Percentiles rank a stretch among this genome's conserved stretches.
phyloP scores from a whole-genome alignment of 1,140 invertebrate genomes.

The Leptinotarsa undecemlineata region DNA sequence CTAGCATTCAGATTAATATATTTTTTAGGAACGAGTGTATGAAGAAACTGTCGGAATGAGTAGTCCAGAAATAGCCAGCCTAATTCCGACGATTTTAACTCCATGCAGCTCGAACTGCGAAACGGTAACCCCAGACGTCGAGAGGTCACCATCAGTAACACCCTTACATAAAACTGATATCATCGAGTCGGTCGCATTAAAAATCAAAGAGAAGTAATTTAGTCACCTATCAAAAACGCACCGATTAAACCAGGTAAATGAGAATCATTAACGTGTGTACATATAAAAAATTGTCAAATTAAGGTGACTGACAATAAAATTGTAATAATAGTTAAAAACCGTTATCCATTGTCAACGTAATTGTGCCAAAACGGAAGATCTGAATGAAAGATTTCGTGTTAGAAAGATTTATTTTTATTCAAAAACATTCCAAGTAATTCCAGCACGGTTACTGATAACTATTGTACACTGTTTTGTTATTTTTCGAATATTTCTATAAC shows the following conservation, averaged over 20 bases:
- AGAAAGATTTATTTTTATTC: slow-evolving; percentile 3
- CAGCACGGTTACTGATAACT: slow-evolving; percentile 19
- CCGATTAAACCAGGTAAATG: slow-evolving; percentile 8
- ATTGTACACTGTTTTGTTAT: slow-evolving; percentile 20
- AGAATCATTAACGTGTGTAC: slow-evolving; percentile 4
- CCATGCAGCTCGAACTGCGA: slow-evolving; percentile 57
- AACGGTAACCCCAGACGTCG: slow-evolving; percentile 55
- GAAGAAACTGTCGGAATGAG: slow-evolving; percentile 59
- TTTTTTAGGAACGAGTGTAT: slow-evolving; percentile 59
- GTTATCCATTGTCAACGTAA: neutral
- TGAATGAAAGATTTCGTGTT: neutral
- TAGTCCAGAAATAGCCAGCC: slow-evolving; percentile 61
- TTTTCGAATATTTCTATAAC: slow-evolving; percentile 22
- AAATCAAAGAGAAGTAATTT: slow-evolving; percentile 26
- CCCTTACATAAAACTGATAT: slow-evolving; percentile 52
- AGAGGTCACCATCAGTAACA: slow-evolving; percentile 56
- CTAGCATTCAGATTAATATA: too few species aligned
- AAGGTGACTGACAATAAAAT: slow-evolving; percentile 53
- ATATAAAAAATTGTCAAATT: slow-evolving; percentile 44
- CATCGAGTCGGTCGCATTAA: slow-evolving; percentile 22
- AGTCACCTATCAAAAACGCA: slow-evolving; percentile 33
- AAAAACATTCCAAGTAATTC: slow-evolving; percentile 6
- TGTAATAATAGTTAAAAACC: slow-evolving; percentile 16
- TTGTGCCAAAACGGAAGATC: neutral
- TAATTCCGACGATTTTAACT: slow-evolving; percentile 58